phyloP scores from a whole-genome alignment of 2,113 vertebrate genomes.

The Apteryx owenii region DNA sequence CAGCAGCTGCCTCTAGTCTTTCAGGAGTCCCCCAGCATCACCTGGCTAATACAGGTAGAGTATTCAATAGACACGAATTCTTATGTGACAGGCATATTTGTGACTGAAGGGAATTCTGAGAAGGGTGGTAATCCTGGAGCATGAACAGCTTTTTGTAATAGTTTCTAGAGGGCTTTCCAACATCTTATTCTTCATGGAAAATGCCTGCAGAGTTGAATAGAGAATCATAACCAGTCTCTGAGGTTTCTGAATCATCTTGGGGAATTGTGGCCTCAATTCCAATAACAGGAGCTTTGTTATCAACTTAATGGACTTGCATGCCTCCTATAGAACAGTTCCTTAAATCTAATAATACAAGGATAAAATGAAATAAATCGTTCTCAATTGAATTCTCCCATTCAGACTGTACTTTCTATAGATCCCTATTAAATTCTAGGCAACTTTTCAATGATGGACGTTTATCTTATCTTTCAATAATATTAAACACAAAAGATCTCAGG shows the following conservation, averaged over 20 bases:
- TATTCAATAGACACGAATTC: not conserved
- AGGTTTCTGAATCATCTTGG: not conserved
- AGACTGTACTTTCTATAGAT: constrained; percentile 11
- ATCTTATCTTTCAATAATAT: not conserved
- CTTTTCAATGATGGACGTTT: constrained; percentile 8
- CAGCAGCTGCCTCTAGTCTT: not conserved
- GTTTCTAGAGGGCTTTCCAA: not conserved
- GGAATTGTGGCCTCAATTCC: constrained; percentile 26
- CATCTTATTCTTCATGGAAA: not conserved
- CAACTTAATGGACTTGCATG: not conserved
- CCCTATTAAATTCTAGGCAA: constrained; percentile 1
- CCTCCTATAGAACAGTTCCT: constrained; percentile 4
- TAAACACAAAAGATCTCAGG: not conserved
- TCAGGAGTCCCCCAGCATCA: not conserved
- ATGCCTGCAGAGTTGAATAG: not conserved
- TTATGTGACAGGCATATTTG: not conserved
- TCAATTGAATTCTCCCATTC: not conserved
- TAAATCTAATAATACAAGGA: constrained; percentile 24
- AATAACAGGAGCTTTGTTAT: constrained; percentile 35
- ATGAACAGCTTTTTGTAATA: not conserved
- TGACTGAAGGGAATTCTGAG: not conserved
- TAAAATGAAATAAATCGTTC: constrained; percentile 8
- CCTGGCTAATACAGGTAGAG: not conserved
- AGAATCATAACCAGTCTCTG: not conserved
- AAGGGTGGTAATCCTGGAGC: not conserved